Evolutionary conservation across 2,113 vertebrate species (phyloP), one percentile per base, ranked within the genome.

Genomic region (Oreochromis aureus): DNA sequence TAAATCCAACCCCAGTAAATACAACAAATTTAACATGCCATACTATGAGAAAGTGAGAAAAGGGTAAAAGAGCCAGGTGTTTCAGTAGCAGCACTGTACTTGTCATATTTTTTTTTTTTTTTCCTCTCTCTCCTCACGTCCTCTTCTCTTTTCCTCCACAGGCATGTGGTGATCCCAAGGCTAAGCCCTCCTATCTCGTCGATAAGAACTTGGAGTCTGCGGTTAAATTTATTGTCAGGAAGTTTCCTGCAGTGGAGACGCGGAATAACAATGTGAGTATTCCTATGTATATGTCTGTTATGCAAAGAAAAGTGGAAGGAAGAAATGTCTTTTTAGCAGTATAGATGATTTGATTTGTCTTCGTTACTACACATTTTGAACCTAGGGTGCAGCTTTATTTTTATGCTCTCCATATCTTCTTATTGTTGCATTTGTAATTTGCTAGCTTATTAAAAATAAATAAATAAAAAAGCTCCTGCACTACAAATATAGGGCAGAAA

Each of bases 181-280:
- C 98, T 88, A 99, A 99, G 95, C 98, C 99, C 87, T 99, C 98
- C 32, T 99, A 99, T 93, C 98, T 99, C 88, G 98, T 99, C 32
- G 98, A 99, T 95, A 99, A 99, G 97, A 99, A 99, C 94, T 93
- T 99, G 95, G 99, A 99, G 95, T 99, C 98, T 56, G 99, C 98
- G 10, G 98, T 99, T 94, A 99, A 99, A 96, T 99, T 99, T 94
- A 99, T 99, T 90, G 98, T 99, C 94, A 97, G 98, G 93, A 99
- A 99, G 94, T 99, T 99, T 78, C 98, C 99, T 39, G 98, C 98
- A 39, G 98, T 99, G 90, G 99, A 99, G 95, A 99, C 99, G 0
- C 97, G 98, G 61, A 99, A 99, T 94, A 99, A 99, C 95, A 99
- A 99, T 48, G 99, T 99, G 97, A 98, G 98, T 98, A 83, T 55